These are phyloP conservation scores for Coleophora flavipennella DNA, from an alignment of 2,888 invertebrate genomes.

Conservation along the genomic window DNA sequence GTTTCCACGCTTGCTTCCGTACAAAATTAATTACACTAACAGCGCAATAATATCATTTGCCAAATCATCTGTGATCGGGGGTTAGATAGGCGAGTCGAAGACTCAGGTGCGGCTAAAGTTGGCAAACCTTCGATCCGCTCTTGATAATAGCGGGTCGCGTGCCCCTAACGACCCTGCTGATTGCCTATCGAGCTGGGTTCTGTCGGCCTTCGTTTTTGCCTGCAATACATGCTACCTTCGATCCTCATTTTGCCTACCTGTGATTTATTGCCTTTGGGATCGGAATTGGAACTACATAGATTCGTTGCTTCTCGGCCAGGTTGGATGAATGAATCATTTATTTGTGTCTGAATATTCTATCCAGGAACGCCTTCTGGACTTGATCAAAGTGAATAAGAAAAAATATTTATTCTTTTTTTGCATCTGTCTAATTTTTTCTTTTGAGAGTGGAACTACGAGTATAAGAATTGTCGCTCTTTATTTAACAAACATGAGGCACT, in stretches of 20 bases:
- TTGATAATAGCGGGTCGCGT: slow-evolving; percentile 18
- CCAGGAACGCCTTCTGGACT: too few relatives aligned
- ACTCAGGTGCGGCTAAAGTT: slow-evolving; percentile 23
- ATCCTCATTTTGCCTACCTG: background rate
- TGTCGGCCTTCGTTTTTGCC: too few relatives aligned
- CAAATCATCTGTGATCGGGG: slow-evolving; percentile 5
- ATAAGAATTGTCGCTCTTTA: too few relatives aligned
- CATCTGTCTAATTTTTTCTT: too few relatives aligned
- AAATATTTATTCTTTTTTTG: too few relatives aligned
- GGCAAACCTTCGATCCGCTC: slow-evolving; percentile 25
- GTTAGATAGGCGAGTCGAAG: slow-evolving; percentile 17
- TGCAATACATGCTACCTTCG: too few relatives aligned
- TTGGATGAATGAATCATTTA: too few relatives aligned
- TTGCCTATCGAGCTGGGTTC: slow-evolving; percentile 4
- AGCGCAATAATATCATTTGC: background rate
- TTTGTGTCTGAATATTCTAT: too few relatives aligned
- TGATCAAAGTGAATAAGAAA: too few relatives aligned
- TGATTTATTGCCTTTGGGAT: background rate
- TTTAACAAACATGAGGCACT: background rate
- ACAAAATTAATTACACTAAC: background rate
- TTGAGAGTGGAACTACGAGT: too few relatives aligned
- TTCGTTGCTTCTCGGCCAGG: too few relatives aligned
- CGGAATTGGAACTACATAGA: background rate
- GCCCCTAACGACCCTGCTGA: slow-evolving; percentile 19
- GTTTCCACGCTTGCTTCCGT: too few relatives aligned